A percentile compares a stretch with the other conserved stretches of the same genome.
These are phyloP conservation scores for Mnemiopsis leidyi DNA, from an alignment of 37 sponge, comb jelly and placozoan genomes.

Conservation along the genomic window DNA sequence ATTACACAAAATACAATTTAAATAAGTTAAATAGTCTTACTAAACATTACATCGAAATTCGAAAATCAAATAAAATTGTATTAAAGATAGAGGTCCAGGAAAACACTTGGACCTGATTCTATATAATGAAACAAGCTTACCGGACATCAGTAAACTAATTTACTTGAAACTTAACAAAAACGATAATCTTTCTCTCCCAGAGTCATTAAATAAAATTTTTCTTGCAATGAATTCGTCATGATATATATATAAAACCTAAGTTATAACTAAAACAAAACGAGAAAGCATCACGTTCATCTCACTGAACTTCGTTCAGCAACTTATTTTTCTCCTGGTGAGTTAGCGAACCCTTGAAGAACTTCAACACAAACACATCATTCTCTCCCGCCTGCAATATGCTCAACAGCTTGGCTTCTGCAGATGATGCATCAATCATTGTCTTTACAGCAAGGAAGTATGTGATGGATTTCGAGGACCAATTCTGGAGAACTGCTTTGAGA, in stretches of 20 bases:
- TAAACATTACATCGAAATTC: background rate
- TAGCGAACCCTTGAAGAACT: constrained; percentile 17
- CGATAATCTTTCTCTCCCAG: background rate
- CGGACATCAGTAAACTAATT: background rate
- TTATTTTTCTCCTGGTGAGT: constrained; percentile 5
- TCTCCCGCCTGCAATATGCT: background rate
- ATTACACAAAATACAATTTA: constrained; percentile 43
- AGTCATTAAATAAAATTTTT: background rate
- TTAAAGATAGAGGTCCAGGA: background rate
- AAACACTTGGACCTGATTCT: background rate
- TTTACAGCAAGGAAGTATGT: constrained; percentile 14
- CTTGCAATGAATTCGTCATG: background rate
- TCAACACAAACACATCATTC: constrained; percentile 27
- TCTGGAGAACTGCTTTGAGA: background rate
- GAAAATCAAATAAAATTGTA: background rate
- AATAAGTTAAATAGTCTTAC: constrained; percentile 44
- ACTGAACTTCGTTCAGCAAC: constrained; percentile 42
- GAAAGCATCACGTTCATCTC: no score
- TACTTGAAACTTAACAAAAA: background rate
- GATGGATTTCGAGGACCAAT: constrained; percentile 17
- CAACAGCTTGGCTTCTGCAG: constrained; percentile 12
- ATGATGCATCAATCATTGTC: background rate
- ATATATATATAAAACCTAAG: background rate
- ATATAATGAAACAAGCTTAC: background rate
- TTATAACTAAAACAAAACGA: background rate